Evolutionary conservation across 2,888 invertebrate genomes (phyloP).

Genomic region (Standfussiana lucernea): DNA sequence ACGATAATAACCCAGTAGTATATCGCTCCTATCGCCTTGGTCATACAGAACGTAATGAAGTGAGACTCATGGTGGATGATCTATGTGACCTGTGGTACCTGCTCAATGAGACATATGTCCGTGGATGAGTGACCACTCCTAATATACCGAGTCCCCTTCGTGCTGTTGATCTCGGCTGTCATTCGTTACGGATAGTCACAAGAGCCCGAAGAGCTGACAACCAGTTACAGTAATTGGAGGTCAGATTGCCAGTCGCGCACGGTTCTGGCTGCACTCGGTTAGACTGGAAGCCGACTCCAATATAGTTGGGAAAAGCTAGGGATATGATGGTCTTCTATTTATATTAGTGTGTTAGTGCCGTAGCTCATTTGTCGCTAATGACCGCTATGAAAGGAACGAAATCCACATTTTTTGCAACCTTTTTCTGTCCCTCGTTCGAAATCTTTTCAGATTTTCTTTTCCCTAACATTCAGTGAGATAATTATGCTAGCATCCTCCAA

Average conservation of each 20-base stretch:
- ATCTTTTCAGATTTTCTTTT: not conserved
- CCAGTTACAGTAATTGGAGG: not conserved
- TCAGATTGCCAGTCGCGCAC: not conserved
- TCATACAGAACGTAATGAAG: too few species aligned
- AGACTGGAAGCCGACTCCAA: not conserved
- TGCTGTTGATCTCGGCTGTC: not conserved
- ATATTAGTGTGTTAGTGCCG: not conserved
- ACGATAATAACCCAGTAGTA: too few species aligned
- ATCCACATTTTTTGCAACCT: not conserved
- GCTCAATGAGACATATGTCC: too few species aligned
- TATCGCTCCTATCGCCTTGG: too few species aligned
- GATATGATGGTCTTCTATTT: not conserved
- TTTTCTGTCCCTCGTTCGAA: not conserved
- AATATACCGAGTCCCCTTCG: not conserved
- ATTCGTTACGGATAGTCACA: not conserved
- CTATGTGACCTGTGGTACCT: too few species aligned
- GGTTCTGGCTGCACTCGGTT: not conserved
- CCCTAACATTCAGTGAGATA: not conserved
- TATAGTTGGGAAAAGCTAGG: not conserved
- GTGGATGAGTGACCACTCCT: not conserved
- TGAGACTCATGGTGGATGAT: too few species aligned
- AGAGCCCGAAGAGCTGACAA: not conserved
- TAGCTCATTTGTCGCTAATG: constrained; percentile 8
- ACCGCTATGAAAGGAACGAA: not conserved
- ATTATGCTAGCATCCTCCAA: not conserved